Conservation (phyloP, 2,797 vertebrate genomes). For the Clarias laeviceps region DNA sequence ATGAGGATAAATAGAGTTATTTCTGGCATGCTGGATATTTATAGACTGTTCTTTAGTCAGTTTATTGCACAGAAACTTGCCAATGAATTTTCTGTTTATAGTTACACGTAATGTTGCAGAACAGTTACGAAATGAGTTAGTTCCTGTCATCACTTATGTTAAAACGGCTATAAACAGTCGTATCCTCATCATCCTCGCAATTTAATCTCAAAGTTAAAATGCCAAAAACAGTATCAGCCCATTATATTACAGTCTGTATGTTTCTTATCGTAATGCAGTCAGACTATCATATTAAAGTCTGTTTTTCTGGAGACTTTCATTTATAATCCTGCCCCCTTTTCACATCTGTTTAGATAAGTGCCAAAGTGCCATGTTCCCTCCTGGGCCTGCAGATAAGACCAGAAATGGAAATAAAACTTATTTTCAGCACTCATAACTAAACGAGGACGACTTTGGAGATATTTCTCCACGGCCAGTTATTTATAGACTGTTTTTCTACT, state of each 20-base stretch:
- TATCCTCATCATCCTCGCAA: not conserved
- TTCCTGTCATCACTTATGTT: not conserved
- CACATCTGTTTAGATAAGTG: not conserved
- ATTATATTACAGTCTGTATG: no score
- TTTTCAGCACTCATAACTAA: slow-evolving; percentile 27
- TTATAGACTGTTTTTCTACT: slow-evolving; percentile 33
- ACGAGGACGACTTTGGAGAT: not conserved
- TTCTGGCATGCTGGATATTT: not conserved
- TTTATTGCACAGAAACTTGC: not conserved
- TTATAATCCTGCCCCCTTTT: not conserved
- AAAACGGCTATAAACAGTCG: not conserved
- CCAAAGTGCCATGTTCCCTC: slow-evolving; percentile 2
- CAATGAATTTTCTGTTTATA: not conserved
- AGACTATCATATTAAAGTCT: not conserved
- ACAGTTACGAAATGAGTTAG: not conserved
- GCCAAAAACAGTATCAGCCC: not conserved
- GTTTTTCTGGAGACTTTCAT: not conserved
- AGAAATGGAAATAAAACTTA: slow-evolving; percentile 35
- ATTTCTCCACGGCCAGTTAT: slow-evolving; percentile 31
- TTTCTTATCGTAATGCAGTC: no score
- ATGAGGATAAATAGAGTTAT: not conserved
- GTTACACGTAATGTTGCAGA: not conserved
- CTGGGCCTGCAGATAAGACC: not conserved
- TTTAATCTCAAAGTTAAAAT: not conserved
- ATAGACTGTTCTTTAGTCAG: not conserved